Conservation (phyloP, 2,888 invertebrate genomes). For the Dicyrtoma fusca region DNA sequence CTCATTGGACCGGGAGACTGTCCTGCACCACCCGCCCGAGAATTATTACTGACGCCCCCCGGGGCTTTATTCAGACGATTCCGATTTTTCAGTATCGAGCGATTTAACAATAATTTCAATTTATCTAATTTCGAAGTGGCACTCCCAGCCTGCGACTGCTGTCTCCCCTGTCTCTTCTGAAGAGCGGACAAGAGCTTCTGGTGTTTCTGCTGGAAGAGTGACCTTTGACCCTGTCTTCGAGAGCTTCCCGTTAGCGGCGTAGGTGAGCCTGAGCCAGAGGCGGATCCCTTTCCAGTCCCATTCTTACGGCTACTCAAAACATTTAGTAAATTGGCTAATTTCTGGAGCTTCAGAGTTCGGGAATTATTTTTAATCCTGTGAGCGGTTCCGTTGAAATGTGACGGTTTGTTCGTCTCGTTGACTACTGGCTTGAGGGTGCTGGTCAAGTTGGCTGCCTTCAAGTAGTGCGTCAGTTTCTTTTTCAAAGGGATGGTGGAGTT, state of each 20-base stretch:
- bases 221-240: not conserved
- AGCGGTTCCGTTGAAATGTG: conserved; percentile 35
- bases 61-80: not conserved
- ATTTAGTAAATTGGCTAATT: conserved; percentile 11
- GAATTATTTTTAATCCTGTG: conserved; percentile 14
- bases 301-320: not conserved
- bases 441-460: conserved; percentile 24
- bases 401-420: conserved; percentile 2
- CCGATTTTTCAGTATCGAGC: conserved; percentile 13
- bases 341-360: conserved; percentile 12
- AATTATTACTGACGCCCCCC: too few species aligned
- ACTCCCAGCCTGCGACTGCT: too few species aligned
- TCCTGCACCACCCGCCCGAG: not conserved
- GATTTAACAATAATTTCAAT: conserved; percentile 19
- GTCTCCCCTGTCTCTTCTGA: conserved; percentile 4
- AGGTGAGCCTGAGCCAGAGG: not conserved
- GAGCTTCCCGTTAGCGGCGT: too few species aligned
- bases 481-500: conserved; percentile 26
- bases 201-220: conserved; percentile 5
- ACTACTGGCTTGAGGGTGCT: not conserved
- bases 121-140: conserved; percentile 10
- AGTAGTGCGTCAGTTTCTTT: conserved; percentile 14
- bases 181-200: too few species aligned
- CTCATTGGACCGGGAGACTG: conserved; percentile 3
- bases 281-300: not conserved